Evolutionary conservation across 2,888 invertebrate species (phyloP).

Genomic region (Unio delphinus): DNA sequence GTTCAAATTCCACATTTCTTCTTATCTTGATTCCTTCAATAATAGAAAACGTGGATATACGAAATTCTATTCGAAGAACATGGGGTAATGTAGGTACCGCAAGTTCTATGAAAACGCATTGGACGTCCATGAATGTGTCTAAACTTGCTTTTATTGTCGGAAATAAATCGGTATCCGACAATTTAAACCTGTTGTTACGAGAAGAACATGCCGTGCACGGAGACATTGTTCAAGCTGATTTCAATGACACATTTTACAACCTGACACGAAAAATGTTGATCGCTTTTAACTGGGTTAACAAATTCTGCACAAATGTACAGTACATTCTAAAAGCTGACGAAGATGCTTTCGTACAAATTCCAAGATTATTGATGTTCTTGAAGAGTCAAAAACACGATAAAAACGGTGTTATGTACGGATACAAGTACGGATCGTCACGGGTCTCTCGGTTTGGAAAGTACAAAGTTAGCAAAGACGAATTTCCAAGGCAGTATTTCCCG

Average conservation of each 20-base stretch:
- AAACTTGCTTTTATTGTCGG: constrained; percentile 44
- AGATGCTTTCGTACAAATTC: constrained; percentile 40
- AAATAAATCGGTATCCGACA: constrained; percentile 4
- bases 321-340: constrained; percentile 42
- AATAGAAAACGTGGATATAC: constrained; percentile 23
- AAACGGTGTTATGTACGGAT: constrained; percentile 36
- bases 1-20: constrained; percentile 12
- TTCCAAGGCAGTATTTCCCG: constrained; percentile 41
- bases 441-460: constrained; percentile 46
- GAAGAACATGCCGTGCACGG: constrained; percentile 25
- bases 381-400: constrained; percentile 11
- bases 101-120: constrained; percentile 11
- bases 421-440: constrained; percentile 16
- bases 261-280: constrained; percentile 38
- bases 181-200: constrained; percentile 9
- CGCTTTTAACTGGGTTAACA: constrained; percentile 35
- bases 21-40: constrained; percentile 42
- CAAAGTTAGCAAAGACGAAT: constrained; percentile 33
- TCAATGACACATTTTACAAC: constrained; percentile 38
- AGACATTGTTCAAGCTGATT: constrained; percentile 40
- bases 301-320: constrained; percentile 29
- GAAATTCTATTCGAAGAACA: constrained; percentile 42
- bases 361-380: constrained; percentile 19
- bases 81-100: constrained; percentile 39
- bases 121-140: constrained; percentile 5